These are phyloP conservation scores for Nemotelus pantherinus DNA, from an alignment of 2,888 invertebrate genomes.

Conservation along the genomic window DNA sequence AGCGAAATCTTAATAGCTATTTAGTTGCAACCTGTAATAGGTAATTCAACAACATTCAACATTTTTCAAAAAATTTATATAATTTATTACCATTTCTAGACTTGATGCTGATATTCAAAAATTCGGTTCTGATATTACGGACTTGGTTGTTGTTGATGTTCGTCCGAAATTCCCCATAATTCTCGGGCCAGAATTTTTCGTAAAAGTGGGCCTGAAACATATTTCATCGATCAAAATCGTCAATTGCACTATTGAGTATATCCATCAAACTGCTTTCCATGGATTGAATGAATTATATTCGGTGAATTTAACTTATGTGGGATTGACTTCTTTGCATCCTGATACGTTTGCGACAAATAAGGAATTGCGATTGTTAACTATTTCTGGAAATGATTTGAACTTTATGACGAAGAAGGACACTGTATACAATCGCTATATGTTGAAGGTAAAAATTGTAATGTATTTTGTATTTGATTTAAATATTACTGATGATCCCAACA, in stretches of 20 bases:
- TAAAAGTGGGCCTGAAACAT: constrained; percentile 71
- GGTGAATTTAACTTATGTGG: constrained; percentile 76
- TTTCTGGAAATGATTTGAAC: constrained; percentile 73
- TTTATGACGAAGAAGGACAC: constrained; percentile 57
- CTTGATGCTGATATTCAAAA: constrained; percentile 74
- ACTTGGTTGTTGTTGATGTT: constrained; percentile 73
- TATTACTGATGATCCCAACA: no score
- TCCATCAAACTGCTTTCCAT: constrained; percentile 76
- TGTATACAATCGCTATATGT: constrained; percentile 51
- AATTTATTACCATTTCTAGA: constrained; percentile 52
- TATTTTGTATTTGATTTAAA: no score
- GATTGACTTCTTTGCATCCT: constrained; percentile 73
- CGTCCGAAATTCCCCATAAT: constrained; percentile 69
- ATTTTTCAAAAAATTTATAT: constrained; percentile 3
- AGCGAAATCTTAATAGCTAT: constrained; percentile 69
- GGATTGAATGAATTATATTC: constrained; percentile 74
- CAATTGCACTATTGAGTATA: constrained; percentile 73
- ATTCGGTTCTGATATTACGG: constrained; percentile 74
- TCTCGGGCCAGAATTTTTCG: constrained; percentile 71
- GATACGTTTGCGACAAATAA: constrained; percentile 76
- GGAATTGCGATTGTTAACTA: constrained; percentile 73
- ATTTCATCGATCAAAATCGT: constrained; percentile 75
- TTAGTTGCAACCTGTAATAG: constrained; percentile 75
- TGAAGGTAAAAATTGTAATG: constrained; percentile 62
- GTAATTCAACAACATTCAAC: constrained; percentile 50